Conservation (phyloP, 2,113 vertebrate genomes). For the Ancistrus triradiatus region DNA sequence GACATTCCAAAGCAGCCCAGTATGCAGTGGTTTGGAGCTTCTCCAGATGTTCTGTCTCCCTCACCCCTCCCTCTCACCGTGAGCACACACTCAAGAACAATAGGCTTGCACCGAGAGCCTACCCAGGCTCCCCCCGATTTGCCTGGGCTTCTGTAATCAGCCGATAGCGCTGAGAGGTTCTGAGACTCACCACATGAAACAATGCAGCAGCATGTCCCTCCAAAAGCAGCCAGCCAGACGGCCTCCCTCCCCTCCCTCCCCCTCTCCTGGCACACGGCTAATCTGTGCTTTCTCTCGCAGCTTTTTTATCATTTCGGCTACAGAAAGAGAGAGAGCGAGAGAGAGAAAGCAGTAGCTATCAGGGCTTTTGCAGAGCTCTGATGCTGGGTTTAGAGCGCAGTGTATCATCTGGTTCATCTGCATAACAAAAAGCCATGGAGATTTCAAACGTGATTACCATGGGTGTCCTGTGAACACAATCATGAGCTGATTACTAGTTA, state of each 20-base stretch:
- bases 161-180: slow-evolving; percentile 16
- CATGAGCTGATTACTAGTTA: slow-evolving; percentile 20
- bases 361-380: slow-evolving; percentile 5
- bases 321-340: slow-evolving; percentile 20
- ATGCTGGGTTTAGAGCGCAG: slow-evolving; percentile 27
- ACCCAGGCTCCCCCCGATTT: slow-evolving; percentile 14
- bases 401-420: slow-evolving; percentile 28
- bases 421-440: slow-evolving; percentile 18
- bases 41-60: slow-evolving; percentile 47
- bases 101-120: slow-evolving; percentile 35
- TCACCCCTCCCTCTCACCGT: slow-evolving; percentile 19
- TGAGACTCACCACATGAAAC: slow-evolving; percentile 29
- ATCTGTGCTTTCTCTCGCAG: slow-evolving; percentile 23
- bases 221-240: slow-evolving; percentile 20
- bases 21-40: slow-evolving; percentile 43
- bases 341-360: slow-evolving; percentile 10
- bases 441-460: slow-evolving; percentile 11
- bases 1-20: slow-evolving; percentile 41
- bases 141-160: slow-evolving; percentile 31
- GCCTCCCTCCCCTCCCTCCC: slow-evolving; percentile 13
- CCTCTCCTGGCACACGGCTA: slow-evolving; percentile 16
- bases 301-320: slow-evolving; percentile 30
- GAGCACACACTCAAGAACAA: slow-evolving; percentile 26
- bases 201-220: slow-evolving; percentile 24
- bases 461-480: slow-evolving; percentile 9